Percentiles rank a stretch among this genome's conserved stretches.
Evolutionary conservation across 2,797 vertebrate species (phyloP).

Genomic region (Amniataba percoides): DNA sequence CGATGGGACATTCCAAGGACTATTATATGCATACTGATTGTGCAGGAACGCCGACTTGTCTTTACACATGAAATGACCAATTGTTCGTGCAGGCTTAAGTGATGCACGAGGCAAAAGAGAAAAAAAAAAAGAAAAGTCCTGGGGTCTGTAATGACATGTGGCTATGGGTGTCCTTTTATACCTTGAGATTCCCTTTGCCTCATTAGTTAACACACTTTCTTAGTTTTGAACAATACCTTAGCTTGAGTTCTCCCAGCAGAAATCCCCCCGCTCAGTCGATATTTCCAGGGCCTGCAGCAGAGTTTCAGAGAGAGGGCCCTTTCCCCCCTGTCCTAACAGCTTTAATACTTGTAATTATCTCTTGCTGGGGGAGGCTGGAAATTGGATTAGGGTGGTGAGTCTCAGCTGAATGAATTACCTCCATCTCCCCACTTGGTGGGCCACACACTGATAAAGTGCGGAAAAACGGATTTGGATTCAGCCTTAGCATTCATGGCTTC

Average conservation of each 20-base stretch:
- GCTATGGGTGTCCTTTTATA: constrained; percentile 85
- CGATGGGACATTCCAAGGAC: constrained; percentile 66
- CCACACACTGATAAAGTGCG: constrained; percentile 92
- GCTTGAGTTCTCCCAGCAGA: constrained; percentile 87
- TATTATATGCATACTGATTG: constrained; percentile 79
- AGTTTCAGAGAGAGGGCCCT: constrained; percentile 82
- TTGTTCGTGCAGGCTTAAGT: constrained; percentile 78
- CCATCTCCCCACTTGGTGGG: constrained; percentile 95
- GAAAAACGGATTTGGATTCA: constrained; percentile 93
- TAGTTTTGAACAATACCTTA: constrained; percentile 90
- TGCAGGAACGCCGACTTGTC: constrained; percentile 73
- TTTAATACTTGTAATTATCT: constrained; percentile 96
- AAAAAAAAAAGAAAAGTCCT: constrained; percentile 84
- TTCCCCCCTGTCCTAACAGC: constrained; percentile 85
- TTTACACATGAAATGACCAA: constrained; percentile 81
- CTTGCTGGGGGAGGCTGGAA: constrained; percentile 93
- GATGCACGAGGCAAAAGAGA: constrained; percentile 64
- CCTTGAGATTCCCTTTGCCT: constrained; percentile 86
- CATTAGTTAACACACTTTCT: constrained; percentile 90
- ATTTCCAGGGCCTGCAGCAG: constrained; percentile 84
- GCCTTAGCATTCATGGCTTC: constrained; percentile 93
- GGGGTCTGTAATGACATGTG: constrained; percentile 84
- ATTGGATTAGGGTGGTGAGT: constrained; percentile 95
- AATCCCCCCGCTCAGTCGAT: constrained; percentile 81
- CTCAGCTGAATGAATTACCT: constrained; percentile 93